phyloP scores from a whole-genome alignment of 2,888 invertebrate genomes.

The Scotopteryx bipunctaria region DNA sequence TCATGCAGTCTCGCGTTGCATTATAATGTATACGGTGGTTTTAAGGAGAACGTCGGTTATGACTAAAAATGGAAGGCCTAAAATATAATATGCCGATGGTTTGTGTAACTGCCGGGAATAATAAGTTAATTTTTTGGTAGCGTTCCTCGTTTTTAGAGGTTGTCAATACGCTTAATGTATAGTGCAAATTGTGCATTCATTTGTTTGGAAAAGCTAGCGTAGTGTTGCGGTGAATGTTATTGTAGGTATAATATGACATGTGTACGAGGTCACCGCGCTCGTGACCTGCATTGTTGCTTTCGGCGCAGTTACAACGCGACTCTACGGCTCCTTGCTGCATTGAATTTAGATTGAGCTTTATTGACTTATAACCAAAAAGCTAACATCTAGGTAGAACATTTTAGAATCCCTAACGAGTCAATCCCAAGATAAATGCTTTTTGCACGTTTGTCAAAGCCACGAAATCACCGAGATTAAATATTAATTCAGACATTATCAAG shows the following conservation, averaged over 20 bases:
- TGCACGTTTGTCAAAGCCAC: no score
- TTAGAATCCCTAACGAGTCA: no score
- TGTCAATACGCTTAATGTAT: conserved; percentile 13
- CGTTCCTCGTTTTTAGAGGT: conserved; percentile 14
- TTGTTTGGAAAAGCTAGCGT: conserved; percentile 19
- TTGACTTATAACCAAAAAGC: background rate
- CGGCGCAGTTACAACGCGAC: conserved; percentile 4
- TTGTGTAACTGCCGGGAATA: conserved; percentile 29
- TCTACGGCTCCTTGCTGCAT: conserved; percentile 1
- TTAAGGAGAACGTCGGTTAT: conserved; percentile 4
- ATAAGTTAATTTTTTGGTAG: conserved; percentile 25
- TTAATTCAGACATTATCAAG: no score
- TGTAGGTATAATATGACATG: conserved; percentile 12
- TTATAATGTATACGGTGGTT: conserved; percentile 45
- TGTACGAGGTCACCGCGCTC: conserved; percentile 22
- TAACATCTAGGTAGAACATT: background rate
- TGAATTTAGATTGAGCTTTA: background rate
- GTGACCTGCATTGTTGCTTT: conserved; percentile 41
- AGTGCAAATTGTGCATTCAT: conserved; percentile 14
- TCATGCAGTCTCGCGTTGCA: conserved; percentile 57
- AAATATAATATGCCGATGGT: conserved; percentile 30
- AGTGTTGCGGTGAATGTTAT: conserved; percentile 19
- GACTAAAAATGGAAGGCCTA: conserved; percentile 14
- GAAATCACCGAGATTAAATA: no score
- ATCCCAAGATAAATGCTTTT: no score